phyloP scores from a whole-genome alignment of 2,113 vertebrate species.

The Upupa epops region DNA sequence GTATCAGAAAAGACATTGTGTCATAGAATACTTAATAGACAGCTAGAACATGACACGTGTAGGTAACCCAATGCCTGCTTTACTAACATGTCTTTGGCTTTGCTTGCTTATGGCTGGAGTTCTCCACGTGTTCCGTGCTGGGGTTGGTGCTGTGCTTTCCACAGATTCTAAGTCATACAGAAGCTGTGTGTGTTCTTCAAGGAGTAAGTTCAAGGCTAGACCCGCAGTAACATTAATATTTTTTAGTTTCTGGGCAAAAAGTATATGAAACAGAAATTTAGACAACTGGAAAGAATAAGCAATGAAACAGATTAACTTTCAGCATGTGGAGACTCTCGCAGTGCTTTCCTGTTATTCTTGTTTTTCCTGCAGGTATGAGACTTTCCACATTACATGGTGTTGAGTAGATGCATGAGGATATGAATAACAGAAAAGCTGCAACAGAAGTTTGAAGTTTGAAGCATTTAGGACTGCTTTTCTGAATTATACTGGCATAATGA shows the following conservation, averaged over 20 bases:
- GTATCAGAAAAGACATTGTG: not conserved
- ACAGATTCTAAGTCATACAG: not conserved
- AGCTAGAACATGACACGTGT: not conserved
- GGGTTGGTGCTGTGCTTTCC: not conserved
- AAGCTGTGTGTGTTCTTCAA: not conserved
- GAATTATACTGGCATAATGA: not conserved
- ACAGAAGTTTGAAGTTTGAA: not conserved
- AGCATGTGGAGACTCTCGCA: not conserved
- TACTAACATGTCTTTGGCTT: conserved; percentile 44
- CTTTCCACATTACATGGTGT: not conserved
- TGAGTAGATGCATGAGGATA: not conserved
- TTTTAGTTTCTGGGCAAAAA: not conserved
- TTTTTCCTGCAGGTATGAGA: not conserved
- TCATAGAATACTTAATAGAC: not conserved
- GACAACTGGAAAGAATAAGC: not conserved
- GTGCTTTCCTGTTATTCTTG: not conserved
- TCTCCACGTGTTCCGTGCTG: not conserved
- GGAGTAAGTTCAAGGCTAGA: not conserved
- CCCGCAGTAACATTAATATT: not conserved
- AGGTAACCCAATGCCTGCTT: not conserved
- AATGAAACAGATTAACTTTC: not conserved
- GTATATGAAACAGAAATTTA: not conserved
- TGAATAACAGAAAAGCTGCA: not conserved
- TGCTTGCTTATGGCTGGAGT: conserved; percentile 45
- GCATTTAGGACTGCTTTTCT: not conserved